These are phyloP conservation scores for Scartelaos histophorus DNA, from an alignment of 2,113 vertebrate species.

Conservation along the genomic window DNA sequence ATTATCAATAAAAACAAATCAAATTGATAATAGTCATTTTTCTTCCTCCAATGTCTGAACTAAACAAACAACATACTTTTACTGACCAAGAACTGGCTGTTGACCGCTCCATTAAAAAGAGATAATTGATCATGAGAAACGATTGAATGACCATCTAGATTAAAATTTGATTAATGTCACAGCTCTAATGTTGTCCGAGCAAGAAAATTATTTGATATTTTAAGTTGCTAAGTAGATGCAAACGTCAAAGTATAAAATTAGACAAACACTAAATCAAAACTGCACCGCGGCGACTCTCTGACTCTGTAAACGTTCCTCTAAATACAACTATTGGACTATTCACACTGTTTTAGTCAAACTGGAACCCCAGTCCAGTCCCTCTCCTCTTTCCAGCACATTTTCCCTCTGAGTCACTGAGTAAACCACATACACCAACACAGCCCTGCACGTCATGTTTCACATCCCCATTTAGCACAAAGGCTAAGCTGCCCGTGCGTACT, in stretches of 20 bases:
- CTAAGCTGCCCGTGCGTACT: conserved; percentile 14
- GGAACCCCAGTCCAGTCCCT: not conserved
- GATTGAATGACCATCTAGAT: too few species aligned
- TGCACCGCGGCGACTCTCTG: not conserved
- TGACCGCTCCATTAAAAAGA: too few species aligned
- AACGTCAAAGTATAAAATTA: not conserved
- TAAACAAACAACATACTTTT: too few species aligned
- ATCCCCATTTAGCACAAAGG: conserved; percentile 25
- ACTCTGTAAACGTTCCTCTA: not conserved
- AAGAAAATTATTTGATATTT: not conserved
- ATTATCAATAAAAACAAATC: too few species aligned
- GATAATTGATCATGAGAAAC: too few species aligned
- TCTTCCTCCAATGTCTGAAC: too few species aligned
- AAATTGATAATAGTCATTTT: too few species aligned
- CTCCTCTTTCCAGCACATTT: not conserved
- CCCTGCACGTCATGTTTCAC: conserved; percentile 20
- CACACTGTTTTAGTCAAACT: not conserved
- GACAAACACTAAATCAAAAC: not conserved
- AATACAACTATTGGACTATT: not conserved
- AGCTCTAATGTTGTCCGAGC: too few species aligned
- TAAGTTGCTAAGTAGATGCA: not conserved
- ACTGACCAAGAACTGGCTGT: too few species aligned
- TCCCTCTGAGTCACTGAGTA: not conserved
- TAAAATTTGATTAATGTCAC: too few species aligned
- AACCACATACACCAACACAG: conserved; percentile 3